Evolutionary conservation across 2,888 invertebrate genomes (phyloP).

Genomic region (Drosophila colorata): DNA sequence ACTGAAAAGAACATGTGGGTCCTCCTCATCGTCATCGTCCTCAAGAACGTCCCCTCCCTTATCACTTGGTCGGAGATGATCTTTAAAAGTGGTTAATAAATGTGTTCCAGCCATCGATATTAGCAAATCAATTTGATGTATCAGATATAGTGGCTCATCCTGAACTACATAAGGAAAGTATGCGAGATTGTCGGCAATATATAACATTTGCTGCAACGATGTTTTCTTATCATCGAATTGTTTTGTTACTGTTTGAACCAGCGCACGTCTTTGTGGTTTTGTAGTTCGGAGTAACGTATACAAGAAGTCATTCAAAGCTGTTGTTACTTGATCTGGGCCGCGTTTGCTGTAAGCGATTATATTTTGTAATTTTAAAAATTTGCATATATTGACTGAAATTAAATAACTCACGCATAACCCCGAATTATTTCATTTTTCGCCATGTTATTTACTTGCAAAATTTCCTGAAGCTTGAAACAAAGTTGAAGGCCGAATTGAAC

Average conservation of each 20-base stretch:
- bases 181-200: constrained; percentile 98
- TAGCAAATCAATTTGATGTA: constrained; percentile 98
- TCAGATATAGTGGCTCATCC: constrained; percentile 99
- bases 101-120: constrained; percentile 98
- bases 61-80: constrained; percentile 87
- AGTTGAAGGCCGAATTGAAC: constrained; percentile 96
- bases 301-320: constrained; percentile 95
- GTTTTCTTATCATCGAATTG: constrained; percentile 98
- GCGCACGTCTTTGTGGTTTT: constrained; percentile 96
- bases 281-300: constrained; percentile 96
- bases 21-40: constrained; percentile 96
- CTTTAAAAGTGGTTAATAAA: constrained; percentile 96
- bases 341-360: constrained; percentile 82
- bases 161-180: constrained; percentile 98
- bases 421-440: constrained; percentile 88
- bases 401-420: constrained; percentile 89
- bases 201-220: constrained; percentile 96
- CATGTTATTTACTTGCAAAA: constrained; percentile 87
- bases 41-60: constrained; percentile 78
- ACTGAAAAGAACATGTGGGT: constrained; percentile 91
- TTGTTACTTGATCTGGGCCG: constrained; percentile 90
- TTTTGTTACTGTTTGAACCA: constrained; percentile 95
- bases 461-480: constrained; percentile 94
- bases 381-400: neutral
- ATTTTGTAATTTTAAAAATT: neutral